These are phyloP conservation scores for Drosophila subsilvestris DNA, from an alignment of 2,888 invertebrate genomes.

Conservation along the genomic window DNA sequence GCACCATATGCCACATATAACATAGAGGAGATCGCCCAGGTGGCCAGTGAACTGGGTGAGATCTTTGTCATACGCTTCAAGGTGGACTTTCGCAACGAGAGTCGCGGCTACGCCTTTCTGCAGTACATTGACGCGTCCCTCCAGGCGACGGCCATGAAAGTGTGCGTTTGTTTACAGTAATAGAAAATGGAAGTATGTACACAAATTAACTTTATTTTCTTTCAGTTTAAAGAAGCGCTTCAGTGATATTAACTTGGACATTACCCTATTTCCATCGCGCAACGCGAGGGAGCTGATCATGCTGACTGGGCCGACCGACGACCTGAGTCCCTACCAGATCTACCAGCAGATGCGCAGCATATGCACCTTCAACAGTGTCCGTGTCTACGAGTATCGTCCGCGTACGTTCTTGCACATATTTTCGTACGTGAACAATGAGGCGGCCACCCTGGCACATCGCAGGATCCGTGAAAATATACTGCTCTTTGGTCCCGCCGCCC, in stretches of 20 bases:
- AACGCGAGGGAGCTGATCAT: constrained; percentile 69
- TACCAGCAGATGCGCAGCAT: constrained; percentile 52
- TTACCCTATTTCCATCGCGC: constrained; percentile 60
- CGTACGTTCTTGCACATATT: constrained; percentile 63
- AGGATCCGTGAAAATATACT: constrained; percentile 9
- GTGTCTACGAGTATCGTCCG: constrained; percentile 47
- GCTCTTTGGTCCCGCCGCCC: constrained; percentile 33
- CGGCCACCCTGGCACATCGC: constrained; percentile 62
- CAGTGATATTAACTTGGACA: constrained; percentile 10
- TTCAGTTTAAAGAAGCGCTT: constrained; percentile 30
- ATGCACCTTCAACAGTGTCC: constrained; percentile 58
- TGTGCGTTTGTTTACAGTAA: constrained; percentile 47
- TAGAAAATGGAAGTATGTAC: too few species aligned
- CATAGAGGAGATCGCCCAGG: constrained; percentile 56
- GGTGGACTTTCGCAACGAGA: constrained; percentile 63
- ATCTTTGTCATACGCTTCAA: constrained; percentile 77
- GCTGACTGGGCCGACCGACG: background rate
- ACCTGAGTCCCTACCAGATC: constrained; percentile 56
- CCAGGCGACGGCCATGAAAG: constrained; percentile 47
- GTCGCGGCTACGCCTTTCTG: constrained; percentile 79
- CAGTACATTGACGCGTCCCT: constrained; percentile 67
- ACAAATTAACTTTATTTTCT: background rate
- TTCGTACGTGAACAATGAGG: constrained; percentile 71
- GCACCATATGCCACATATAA: background rate
- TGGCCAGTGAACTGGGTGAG: constrained; percentile 70